phyloP scores from a whole-genome alignment of 92 coral and sea anemone genomes.

The Metridium senile region DNA sequence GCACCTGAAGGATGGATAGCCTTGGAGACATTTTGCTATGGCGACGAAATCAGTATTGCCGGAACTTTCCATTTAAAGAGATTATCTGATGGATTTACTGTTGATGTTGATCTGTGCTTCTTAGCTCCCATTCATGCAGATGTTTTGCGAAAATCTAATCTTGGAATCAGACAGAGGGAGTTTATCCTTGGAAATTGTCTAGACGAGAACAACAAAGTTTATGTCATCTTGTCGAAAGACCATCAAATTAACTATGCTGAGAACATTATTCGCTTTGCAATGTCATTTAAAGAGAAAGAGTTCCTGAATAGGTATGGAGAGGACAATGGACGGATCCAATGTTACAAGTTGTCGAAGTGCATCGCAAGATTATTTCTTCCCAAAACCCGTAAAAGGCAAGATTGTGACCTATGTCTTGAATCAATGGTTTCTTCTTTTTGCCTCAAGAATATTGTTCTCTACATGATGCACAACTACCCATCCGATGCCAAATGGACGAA shows the following conservation, averaged over 20 bases:
- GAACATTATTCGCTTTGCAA: conserved; percentile 41
- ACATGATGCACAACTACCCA: conserved; percentile 46
- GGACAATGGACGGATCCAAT: conserved; percentile 40
- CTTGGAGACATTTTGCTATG: conserved; percentile 36
- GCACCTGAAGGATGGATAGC: conserved; percentile 44
- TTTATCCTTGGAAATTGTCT: conserved; percentile 36
- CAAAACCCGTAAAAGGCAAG: conserved; percentile 10
- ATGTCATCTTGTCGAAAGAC: conserved; percentile 31
- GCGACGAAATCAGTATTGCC: conserved; percentile 35
- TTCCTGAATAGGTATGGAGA: conserved; percentile 42
- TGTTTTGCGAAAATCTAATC: conserved; percentile 16
- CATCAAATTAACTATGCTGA: conserved; percentile 15
- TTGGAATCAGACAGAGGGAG: conserved; percentile 15
- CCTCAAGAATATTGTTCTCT: conserved; percentile 45
- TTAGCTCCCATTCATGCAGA: conserved; percentile 35
- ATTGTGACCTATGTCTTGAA: conserved; percentile 33
- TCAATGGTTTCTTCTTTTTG: conserved; percentile 35
- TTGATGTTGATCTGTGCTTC: conserved; percentile 32
- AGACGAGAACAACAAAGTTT: conserved; percentile 24
- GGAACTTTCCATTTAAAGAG: conserved; percentile 41
- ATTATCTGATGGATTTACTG: conserved; percentile 32
- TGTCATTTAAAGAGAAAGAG: conserved; percentile 40
- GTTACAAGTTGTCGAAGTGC: conserved; percentile 40
- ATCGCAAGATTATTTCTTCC: conserved; percentile 37
- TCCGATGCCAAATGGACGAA: conserved; percentile 40